Evolutionary conservation across 1,140 invertebrate genomes (phyloP).

Genomic region (Zelostemma sp.): DNA sequence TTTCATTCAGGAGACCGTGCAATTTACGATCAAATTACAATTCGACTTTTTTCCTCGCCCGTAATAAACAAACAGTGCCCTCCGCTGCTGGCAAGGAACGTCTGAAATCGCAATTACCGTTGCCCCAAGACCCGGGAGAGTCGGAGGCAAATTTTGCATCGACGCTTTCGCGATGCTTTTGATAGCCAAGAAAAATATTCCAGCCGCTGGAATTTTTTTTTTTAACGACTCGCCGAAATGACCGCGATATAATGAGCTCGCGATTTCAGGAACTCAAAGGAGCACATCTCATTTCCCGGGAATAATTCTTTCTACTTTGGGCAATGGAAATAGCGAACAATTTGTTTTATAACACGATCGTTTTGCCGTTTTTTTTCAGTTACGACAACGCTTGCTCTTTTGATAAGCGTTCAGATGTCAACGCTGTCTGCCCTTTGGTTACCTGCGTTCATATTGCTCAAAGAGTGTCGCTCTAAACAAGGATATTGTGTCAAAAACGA

Average conservation of each 20-base stretch:
- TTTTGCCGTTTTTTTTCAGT: neutral
- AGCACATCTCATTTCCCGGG: neutral
- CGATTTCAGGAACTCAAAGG: neutral
- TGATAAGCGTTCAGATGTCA: slow-evolving; percentile 24
- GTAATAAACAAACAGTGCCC: slow-evolving; percentile 50
- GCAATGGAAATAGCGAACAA: too few species aligned
- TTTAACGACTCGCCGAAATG: neutral
- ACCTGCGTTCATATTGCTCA: slow-evolving; percentile 17
- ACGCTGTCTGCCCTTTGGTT: slow-evolving; percentile 34
- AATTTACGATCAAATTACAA: slow-evolving; percentile 55
- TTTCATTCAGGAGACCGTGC: slow-evolving; percentile 52
- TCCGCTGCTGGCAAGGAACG: slow-evolving; percentile 10
- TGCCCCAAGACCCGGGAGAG: slow-evolving; percentile 30
- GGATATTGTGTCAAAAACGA: too few species aligned
- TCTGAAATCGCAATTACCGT: slow-evolving; percentile 37
- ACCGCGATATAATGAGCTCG: neutral
- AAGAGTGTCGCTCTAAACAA: neutral
- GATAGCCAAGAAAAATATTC: slow-evolving; percentile 31
- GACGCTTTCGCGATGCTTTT: slow-evolving; percentile 31
- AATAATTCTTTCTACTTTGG: neutral
- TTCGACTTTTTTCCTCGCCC: slow-evolving; percentile 45
- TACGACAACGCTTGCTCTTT: slow-evolving; percentile 22
- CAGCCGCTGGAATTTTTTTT: slow-evolving; percentile 11
- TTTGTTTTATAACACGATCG: neutral
- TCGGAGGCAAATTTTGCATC: slow-evolving; percentile 18